Evolutionary conservation across 1,140 invertebrate species (phyloP).

Genomic region (Conus ventricosus): DNA sequence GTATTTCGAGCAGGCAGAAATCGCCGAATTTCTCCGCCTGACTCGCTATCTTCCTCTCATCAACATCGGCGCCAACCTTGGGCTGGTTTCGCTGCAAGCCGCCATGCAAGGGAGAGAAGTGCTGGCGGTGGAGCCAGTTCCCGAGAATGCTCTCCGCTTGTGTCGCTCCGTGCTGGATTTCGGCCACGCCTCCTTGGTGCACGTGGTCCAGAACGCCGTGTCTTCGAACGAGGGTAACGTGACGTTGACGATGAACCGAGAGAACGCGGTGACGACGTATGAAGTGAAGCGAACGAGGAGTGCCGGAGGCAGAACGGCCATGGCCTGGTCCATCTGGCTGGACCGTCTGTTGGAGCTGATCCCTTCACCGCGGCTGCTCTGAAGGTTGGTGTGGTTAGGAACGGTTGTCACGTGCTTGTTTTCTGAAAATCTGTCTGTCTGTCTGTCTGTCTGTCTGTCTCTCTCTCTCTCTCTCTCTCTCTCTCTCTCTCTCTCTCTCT

Average conservation of each 20-base stretch:
- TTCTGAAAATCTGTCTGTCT: too few species aligned
- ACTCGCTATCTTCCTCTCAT: constrained; percentile 32
- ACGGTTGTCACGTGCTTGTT: too few species aligned
- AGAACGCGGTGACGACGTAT: not conserved
- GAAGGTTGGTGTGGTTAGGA: not conserved
- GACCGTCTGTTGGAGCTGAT: constrained; percentile 8
- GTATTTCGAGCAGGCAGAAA: not conserved
- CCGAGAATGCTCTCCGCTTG: constrained; percentile 41
- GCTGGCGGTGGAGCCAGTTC: constrained; percentile 42
- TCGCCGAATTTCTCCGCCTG: not conserved
- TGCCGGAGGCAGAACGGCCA: too few species aligned
- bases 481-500: too few species aligned
- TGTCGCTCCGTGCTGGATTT: constrained; percentile 41
- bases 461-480: too few species aligned
- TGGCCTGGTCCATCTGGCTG: not conserved
- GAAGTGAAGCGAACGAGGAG: not conserved
- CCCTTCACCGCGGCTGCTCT: not conserved
- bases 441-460: too few species aligned
- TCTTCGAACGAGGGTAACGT: not conserved
- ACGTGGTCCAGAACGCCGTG: constrained; percentile 16
- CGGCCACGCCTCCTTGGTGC: constrained; percentile 21
- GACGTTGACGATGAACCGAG: not conserved
- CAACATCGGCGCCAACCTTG: constrained; percentile 50
- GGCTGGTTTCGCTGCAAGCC: constrained; percentile 42
- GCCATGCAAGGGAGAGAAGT: constrained; percentile 40